Evolutionary conservation across 2,797 vertebrate species (phyloP), one percentile per base, ranked within the genome.

Genomic region (Molossus alvarezi): DNA sequence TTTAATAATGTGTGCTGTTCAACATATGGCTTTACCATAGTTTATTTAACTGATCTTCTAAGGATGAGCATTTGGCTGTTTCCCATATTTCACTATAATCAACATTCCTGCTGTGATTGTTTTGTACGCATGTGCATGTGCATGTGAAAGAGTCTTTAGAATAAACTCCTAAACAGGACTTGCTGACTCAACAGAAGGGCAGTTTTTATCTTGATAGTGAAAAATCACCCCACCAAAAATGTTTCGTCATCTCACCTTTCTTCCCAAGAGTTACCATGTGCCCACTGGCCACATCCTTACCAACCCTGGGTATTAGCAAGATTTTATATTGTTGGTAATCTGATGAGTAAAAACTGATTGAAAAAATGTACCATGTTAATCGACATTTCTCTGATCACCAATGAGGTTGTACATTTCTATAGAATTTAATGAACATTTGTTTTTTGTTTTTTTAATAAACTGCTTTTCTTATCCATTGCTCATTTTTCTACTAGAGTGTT

Each of bases 341-440:
- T 55, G 57, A 82, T 85, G 55, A 60, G 8, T 91, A 37, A 69
- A 93, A 77, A 76, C 37, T 82, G n/a, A 88, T 91, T 45, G 41
- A 45, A 73, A 79, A 90, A 94, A 81, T 69, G 73, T 75, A 53
- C 57, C 57, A 58, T 9, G 29, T 77, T 89, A 58, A 95, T 75
- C 64, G 65, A 64, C 1, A 80, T 83, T 90, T 90, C 57, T 94
- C 88, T 92, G 64, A 79, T 82, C 90, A 33, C 20, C 45, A 45
- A 76, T 73, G 67, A 81, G 14, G 17, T 62, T 55, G 65, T 23
- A 3, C 12, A 45, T 48, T 94, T 88, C 90, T 75, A 6, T 72
- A 80, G 12, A 57, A 17, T 20, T 93, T 92, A 45, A n/a, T 62
- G 77, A 91, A 69, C 10, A 92, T 72, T 67, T 96, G 2, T n/a